phyloP scores from a whole-genome alignment of 2,888 invertebrate genomes.

The Fabriciana adippe region DNA sequence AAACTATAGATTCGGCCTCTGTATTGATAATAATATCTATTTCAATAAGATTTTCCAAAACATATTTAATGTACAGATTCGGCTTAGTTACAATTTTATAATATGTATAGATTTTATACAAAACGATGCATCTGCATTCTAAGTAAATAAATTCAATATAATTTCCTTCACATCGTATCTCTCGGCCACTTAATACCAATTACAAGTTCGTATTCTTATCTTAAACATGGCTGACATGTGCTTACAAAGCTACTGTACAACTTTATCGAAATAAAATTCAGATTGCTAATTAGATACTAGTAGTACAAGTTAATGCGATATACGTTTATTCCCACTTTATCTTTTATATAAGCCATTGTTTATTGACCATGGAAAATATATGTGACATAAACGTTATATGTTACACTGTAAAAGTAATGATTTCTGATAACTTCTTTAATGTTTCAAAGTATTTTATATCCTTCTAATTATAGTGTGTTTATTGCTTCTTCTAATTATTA shows the following conservation, averaged over 20 bases:
- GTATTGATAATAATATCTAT: no score
- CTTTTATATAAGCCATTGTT: conserved; percentile 43
- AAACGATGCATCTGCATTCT: background rate
- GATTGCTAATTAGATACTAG: conserved; percentile 69
- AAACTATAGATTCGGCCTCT: no score
- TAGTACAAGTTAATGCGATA: conserved; percentile 55
- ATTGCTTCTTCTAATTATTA: background rate
- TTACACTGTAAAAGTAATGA: conserved; percentile 16
- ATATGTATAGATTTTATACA: conserved; percentile 1
- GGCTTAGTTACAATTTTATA: no score
- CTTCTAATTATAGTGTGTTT: conserved; percentile 20
- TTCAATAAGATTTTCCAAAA: no score
- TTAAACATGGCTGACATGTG: conserved; percentile 38
- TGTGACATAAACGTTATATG: background rate
- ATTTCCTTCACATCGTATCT: conserved; percentile 36
- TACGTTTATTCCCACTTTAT: conserved; percentile 50
- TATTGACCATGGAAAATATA: conserved; percentile 33
- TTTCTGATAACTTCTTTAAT: conserved; percentile 14
- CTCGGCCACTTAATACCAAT: conserved; percentile 39
- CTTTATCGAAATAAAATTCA: conserved; percentile 56
- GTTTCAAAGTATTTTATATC: conserved; percentile 13
- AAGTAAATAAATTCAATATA: conserved; percentile 31
- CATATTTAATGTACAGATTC: no score
- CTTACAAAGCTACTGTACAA: conserved; percentile 46
- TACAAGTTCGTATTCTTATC: conserved; percentile 38